phyloP scores from a whole-genome alignment of 2,113 vertebrate genomes.

The Excalfactoria chinensis region DNA sequence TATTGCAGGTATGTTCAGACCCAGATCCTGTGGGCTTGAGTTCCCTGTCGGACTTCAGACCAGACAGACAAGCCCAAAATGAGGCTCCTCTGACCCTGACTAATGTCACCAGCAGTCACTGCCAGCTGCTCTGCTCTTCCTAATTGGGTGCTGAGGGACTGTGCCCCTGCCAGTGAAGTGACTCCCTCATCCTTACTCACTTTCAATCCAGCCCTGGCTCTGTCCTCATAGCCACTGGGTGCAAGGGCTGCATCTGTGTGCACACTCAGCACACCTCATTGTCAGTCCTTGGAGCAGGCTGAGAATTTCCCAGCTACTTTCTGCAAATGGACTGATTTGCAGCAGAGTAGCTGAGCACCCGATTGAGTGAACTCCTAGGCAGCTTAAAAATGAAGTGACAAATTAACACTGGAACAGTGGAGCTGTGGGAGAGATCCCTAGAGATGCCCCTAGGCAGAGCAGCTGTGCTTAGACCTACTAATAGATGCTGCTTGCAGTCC shows the following conservation, averaged over 20 bases:
- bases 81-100: not conserved
- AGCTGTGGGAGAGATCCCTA: not conserved
- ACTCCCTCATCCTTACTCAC: not conserved
- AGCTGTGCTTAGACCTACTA: not conserved
- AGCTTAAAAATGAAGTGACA: not conserved
- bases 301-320: not conserved
- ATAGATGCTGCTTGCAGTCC: not conserved
- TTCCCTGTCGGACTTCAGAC: not conserved
- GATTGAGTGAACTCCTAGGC: not conserved
- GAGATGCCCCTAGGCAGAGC: not conserved
- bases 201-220: not conserved
- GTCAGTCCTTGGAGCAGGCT: not conserved
- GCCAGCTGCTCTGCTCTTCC: not conserved
- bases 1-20: not conserved
- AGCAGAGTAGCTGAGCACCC: not conserved
- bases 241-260: not conserved
- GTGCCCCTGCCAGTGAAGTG: not conserved
- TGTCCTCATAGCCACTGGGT: not conserved
- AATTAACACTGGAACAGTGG: not conserved
- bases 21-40: not conserved
- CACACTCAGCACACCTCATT: rapidly evolving
- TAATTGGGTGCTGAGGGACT: rapidly evolving
- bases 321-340: not conserved
- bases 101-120: not conserved
- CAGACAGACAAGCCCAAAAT: not conserved